phyloP scores from a whole-genome alignment of 2,888 invertebrate genomes.

The Lycaena phlaeas region DNA sequence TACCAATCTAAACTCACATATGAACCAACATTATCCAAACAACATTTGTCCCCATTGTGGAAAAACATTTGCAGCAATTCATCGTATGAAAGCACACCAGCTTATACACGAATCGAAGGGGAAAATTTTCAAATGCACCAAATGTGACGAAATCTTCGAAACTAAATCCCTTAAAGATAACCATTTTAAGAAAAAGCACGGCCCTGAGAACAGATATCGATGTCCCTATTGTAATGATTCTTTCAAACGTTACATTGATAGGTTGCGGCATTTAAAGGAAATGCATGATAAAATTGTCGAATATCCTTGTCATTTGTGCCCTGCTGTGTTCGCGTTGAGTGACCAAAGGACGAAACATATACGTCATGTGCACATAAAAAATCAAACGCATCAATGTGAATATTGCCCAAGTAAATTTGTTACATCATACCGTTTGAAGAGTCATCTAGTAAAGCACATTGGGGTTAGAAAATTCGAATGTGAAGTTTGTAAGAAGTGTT shows the following conservation, averaged over 20 bases:
- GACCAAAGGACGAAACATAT: constrained; percentile 52
- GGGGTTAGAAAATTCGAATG: constrained; percentile 49
- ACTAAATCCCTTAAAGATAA: constrained; percentile 33
- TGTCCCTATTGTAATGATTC: constrained; percentile 46
- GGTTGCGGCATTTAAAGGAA: constrained; percentile 37
- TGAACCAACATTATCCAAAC: constrained; percentile 53
- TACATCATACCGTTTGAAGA: constrained; percentile 37
- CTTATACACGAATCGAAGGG: constrained; percentile 32
- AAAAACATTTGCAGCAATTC: constrained; percentile 42
- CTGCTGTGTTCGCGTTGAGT: constrained; percentile 44
- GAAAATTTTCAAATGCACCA: constrained; percentile 34
- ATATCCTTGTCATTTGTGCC: constrained; percentile 48
- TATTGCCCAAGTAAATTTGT: constrained; percentile 42
- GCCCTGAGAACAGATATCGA: constrained; percentile 31
- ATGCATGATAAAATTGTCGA: constrained; percentile 42
- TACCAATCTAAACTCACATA: constrained; percentile 47
- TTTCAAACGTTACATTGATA: constrained; percentile 43
- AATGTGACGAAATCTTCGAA: constrained; percentile 40
- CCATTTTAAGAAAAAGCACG: constrained; percentile 38
- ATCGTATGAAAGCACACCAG: constrained; percentile 45
- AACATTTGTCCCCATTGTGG: constrained; percentile 56
- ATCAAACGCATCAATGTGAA: constrained; percentile 40
- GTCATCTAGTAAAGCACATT: constrained; percentile 46
- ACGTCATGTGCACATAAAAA: constrained; percentile 42
- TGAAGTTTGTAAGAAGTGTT: constrained; percentile 55